Percentiles rank a stretch among this genome's conserved stretches.
Evolutionary conservation across 2,888 invertebrate genomes (phyloP).

Genomic region (Drosophila buzzatii): DNA sequence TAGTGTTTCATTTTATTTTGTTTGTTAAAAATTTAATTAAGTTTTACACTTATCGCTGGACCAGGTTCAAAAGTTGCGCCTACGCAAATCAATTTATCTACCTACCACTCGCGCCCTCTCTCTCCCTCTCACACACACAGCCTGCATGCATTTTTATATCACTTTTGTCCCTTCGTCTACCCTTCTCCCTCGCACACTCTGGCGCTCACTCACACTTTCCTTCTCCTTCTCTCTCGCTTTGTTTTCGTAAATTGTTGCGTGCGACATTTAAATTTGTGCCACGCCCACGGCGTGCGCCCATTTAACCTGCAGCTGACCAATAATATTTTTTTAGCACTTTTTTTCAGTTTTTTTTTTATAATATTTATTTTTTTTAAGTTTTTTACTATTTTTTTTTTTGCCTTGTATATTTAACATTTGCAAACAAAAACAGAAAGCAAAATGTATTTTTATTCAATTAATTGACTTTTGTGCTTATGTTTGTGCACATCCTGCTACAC

Average conservation of each 20-base stretch:
- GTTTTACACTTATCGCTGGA: slow-evolving; percentile 68
- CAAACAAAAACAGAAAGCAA: slow-evolving; percentile 28
- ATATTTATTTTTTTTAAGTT: slow-evolving; percentile 1
- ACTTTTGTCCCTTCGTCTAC: neutral
- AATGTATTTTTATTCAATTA: slow-evolving; percentile 69
- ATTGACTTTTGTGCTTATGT: slow-evolving; percentile 66
- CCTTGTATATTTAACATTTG: slow-evolving; percentile 10
- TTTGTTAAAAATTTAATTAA: slow-evolving; percentile 66
- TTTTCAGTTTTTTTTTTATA: neutral
- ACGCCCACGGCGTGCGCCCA: slow-evolving; percentile 40
- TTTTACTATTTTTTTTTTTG: slow-evolving; percentile 9
- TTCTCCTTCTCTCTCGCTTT: neutral
- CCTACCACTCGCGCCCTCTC: neutral
- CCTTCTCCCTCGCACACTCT: neutral
- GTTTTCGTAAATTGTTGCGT: slow-evolving; percentile 31
- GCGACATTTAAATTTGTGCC: slow-evolving; percentile 51
- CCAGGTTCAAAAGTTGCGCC: slow-evolving; percentile 21
- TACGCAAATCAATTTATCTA: neutral
- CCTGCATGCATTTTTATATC: neutral
- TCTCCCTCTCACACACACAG: neutral
- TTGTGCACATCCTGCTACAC: slow-evolving; percentile 29
- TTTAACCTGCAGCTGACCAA: slow-evolving; percentile 41
- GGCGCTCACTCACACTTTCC: neutral
- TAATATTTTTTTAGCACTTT: slow-evolving; percentile 24
- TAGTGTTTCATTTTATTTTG: slow-evolving; percentile 21